These are phyloP conservation scores for Drosophila neocordata DNA, from an alignment of 1,140 invertebrate species.

Conservation along the genomic window DNA sequence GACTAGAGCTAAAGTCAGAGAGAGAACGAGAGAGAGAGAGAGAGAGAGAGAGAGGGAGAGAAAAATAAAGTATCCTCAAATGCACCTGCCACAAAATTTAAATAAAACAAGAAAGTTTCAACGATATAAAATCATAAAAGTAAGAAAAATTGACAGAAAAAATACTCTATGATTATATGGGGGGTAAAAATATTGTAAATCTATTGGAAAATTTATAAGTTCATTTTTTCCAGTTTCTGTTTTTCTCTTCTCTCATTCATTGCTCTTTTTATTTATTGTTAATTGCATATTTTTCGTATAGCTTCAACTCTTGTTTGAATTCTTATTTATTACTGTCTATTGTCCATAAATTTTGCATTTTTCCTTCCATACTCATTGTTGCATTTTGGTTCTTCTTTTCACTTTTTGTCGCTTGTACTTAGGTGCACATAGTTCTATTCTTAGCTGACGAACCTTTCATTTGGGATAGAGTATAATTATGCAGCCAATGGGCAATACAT, in stretches of 20 bases:
- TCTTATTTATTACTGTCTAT: too few relatives aligned
- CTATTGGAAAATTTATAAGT: not conserved
- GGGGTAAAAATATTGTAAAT: not conserved
- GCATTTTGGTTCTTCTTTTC: not conserved
- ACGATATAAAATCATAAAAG: not conserved
- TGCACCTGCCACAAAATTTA: slow-evolving; percentile 61
- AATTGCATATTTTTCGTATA: too few relatives aligned
- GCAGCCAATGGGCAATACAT: slow-evolving; percentile 32
- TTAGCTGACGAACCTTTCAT: not conserved
- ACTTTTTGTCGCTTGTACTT: too few relatives aligned
- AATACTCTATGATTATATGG: slow-evolving; percentile 4
- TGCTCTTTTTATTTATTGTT: not conserved
- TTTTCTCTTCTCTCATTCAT: not conserved
- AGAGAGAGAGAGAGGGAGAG: not conserved
- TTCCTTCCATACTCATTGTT: not conserved
- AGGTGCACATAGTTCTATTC: not conserved
- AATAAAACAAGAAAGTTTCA: slow-evolving; percentile 51
- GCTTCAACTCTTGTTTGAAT: too few relatives aligned
- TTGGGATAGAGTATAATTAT: slow-evolving; percentile 34
- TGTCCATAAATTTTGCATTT: not conserved
- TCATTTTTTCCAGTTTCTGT: too few relatives aligned
- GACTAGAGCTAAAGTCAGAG: not conserved
- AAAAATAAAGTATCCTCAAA: slow-evolving; percentile 22
- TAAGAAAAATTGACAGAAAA: not conserved
- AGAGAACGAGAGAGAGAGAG: not conserved